Conservation (phyloP, 1,140 invertebrate species). For the Drosophila grimshawi region DNA sequence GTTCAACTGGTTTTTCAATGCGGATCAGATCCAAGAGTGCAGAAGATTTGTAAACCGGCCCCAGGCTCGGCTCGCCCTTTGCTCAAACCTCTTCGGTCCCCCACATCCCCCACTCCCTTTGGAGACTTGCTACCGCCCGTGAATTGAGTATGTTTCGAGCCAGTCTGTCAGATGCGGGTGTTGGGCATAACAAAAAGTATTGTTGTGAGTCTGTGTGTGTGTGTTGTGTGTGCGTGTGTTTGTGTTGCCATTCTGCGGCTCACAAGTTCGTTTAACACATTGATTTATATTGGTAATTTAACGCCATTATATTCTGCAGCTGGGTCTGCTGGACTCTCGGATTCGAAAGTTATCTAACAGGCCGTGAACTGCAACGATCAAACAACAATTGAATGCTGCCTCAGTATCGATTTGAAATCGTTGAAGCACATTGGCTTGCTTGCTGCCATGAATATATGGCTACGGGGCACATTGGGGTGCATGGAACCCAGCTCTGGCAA, state of each 20-base stretch:
- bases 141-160: neutral
- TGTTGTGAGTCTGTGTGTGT: neutral
- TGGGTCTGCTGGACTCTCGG: conserved; percentile 29
- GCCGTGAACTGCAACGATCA: conserved; percentile 75
- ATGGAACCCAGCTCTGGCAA: conserved; percentile 18
- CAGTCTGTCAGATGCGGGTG: conserved; percentile 39
- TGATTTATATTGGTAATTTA: conserved; percentile 82
- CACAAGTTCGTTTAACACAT: conserved; percentile 60
- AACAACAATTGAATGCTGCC: conserved; percentile 65
- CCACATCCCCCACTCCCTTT: conserved; percentile 16
- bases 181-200: conserved; percentile 26
- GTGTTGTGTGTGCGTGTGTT: neutral
- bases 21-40: conserved; percentile 12
- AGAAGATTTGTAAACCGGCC: conserved; percentile 34
- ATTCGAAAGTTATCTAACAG: conserved; percentile 68
- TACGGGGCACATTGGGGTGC: neutral
- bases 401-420: neutral
- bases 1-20: conserved; percentile 69
- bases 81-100: neutral
- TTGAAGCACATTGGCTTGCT: conserved; percentile 10
- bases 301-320: conserved; percentile 76
- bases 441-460: neutral
- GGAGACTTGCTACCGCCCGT: conserved; percentile 35
- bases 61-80: conserved; percentile 30
- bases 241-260: conserved; percentile 35